Evolutionary conservation across 2,113 vertebrate species (phyloP).

Genomic region (Oreochromis aureus): DNA sequence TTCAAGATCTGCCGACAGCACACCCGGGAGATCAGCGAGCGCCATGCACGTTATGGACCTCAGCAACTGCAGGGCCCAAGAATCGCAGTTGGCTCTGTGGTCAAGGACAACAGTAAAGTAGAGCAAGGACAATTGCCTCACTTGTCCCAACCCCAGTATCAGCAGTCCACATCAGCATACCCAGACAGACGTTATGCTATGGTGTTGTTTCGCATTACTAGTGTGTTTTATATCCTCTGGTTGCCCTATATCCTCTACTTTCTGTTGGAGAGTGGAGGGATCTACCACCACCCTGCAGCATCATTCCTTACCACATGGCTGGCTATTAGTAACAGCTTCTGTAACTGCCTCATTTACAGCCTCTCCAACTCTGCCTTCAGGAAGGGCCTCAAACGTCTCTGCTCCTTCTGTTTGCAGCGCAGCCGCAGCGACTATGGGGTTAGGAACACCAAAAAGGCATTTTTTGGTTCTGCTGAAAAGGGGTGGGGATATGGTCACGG

Average conservation of each 20-base stretch:
- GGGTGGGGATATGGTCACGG: constrained; percentile 32
- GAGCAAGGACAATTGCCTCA: constrained; percentile 66
- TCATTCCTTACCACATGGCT: constrained; percentile 98
- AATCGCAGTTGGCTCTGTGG: neutral
- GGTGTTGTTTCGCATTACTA: constrained; percentile 96
- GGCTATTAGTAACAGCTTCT: constrained; percentile 99
- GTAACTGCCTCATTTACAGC: constrained; percentile 99
- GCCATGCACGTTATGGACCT: constrained; percentile 87
- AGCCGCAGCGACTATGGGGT: constrained; percentile 42
- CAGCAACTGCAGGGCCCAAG: constrained; percentile 64
- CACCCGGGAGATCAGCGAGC: constrained; percentile 91
- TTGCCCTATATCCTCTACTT: constrained; percentile 98
- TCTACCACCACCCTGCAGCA: constrained; percentile 80
- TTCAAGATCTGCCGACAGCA: constrained; percentile 98
- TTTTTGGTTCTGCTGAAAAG: constrained; percentile 55
- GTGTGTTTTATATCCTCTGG: constrained; percentile 97
- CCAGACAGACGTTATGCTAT: constrained; percentile 93
- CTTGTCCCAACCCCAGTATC: constrained; percentile 39
- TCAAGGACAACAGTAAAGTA: constrained; percentile 43
- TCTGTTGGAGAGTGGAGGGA: constrained; percentile 88
- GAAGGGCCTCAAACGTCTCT: constrained; percentile 91
- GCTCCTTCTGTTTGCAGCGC: constrained; percentile 84
- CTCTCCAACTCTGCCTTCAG: constrained; percentile 97
- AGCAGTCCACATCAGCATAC: constrained; percentile 66
- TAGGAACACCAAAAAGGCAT: constrained; percentile 77